Percentiles rank a stretch among this genome's conserved stretches.
These are phyloP conservation scores for Aptenodytes patagonicus DNA, from an alignment of 2,113 vertebrate genomes.

Conservation along the genomic window DNA sequence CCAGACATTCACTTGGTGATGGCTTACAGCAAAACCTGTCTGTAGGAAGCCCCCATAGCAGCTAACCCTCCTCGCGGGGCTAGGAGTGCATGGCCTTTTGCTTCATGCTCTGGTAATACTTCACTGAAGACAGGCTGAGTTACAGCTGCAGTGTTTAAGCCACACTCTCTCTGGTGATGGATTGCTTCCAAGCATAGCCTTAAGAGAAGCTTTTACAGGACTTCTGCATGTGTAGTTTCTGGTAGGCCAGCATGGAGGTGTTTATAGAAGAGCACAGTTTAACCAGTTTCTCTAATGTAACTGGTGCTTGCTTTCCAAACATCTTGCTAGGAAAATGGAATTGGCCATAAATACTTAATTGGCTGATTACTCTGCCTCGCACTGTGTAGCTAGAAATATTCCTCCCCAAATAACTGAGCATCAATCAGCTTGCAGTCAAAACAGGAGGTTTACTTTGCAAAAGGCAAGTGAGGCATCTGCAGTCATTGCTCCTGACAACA, in stretches of 20 bases:
- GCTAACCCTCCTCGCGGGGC: accelerated
- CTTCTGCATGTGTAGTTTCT: background rate
- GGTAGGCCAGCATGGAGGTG: background rate
- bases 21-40: background rate
- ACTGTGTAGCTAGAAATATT: background rate
- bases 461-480: background rate
- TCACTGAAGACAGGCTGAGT: background rate
- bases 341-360: slow-evolving; percentile 17
- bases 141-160: background rate
- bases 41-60: background rate
- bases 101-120: background rate
- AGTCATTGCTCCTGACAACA: background rate
- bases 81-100: background rate
- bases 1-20: background rate
- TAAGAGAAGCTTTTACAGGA: background rate
- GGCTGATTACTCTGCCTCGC: background rate
- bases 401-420: slow-evolving; percentile 28
- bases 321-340: background rate
- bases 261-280: background rate
- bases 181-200: background rate
- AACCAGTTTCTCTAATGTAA: background rate
- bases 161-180: background rate
- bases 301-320: background rate
- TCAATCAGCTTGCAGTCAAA: slow-evolving; percentile 2
- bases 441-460: background rate